These are phyloP conservation scores for Oryctes rhinoceros DNA, from an alignment of 1,140 invertebrate genomes.

Conservation along the genomic window DNA sequence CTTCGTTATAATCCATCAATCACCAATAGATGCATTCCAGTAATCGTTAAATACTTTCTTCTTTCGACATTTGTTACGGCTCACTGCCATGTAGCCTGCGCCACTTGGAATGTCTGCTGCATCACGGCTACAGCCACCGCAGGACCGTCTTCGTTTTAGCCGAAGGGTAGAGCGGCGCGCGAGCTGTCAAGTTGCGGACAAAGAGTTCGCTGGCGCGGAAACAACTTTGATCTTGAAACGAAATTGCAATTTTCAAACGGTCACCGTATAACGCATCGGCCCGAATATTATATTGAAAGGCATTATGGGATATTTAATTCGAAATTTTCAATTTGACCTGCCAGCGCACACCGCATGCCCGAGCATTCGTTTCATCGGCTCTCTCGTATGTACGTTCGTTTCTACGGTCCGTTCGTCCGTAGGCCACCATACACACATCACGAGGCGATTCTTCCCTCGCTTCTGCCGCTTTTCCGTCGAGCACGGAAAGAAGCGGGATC, in stretches of 20 bases:
- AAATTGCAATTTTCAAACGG: constrained; percentile 59
- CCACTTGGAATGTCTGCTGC: constrained; percentile 14
- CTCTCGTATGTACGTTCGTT: background rate
- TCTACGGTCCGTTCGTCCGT: background rate
- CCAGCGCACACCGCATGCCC: constrained; percentile 11
- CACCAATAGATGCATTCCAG: too few species aligned
- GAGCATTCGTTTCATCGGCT: background rate
- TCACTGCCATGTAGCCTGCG: background rate
- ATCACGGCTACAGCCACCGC: background rate
- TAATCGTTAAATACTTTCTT: background rate
- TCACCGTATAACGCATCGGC: constrained; percentile 54
- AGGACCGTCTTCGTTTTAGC: constrained; percentile 31
- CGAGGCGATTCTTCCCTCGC: background rate
- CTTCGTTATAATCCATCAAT: too few species aligned
- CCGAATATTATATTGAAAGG: constrained; percentile 57
- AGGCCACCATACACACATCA: background rate
- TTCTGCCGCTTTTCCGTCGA: background rate
- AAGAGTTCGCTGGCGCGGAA: constrained; percentile 53
- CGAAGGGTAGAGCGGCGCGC: constrained; percentile 41
- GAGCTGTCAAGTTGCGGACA: constrained; percentile 50
- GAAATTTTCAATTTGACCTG: constrained; percentile 47
- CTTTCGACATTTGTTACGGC: constrained; percentile 6
- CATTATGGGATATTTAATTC: constrained; percentile 55
- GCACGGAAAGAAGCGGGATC: background rate
- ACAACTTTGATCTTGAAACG: constrained; percentile 58